A percentile compares a stretch with the other conserved stretches of the same genome.
Evolutionary conservation across 2,113 vertebrate species (phyloP).

Genomic region (Callithrix jacchus): DNA sequence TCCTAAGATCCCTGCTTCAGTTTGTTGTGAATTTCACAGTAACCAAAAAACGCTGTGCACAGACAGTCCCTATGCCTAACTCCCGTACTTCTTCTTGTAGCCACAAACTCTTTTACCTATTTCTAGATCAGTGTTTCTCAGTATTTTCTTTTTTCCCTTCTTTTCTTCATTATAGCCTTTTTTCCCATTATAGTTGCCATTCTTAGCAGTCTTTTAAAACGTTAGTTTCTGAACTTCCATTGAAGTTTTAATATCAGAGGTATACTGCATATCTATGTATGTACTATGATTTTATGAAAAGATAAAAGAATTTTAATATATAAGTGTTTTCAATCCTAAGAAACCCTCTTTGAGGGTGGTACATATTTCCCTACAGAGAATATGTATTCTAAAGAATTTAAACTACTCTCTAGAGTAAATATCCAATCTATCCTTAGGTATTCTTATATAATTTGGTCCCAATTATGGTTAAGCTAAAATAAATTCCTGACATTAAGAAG

Average conservation of each 20-base stretch:
- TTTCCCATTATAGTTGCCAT: neutral
- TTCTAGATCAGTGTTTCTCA: neutral
- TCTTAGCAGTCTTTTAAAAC: neutral
- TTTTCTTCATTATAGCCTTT: neutral
- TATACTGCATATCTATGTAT: neutral
- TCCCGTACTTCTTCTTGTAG: neutral
- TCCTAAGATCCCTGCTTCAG: neutral
- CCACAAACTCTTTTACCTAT: neutral
- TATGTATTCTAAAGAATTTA: neutral
- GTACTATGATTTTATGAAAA: neutral
- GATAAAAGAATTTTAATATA: neutral
- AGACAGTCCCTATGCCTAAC: neutral
- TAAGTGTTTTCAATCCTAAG: neutral
- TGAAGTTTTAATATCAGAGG: neutral
- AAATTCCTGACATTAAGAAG: neutral
- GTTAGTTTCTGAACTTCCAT: neutral
- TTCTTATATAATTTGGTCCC: neutral
- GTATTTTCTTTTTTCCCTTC: neutral
- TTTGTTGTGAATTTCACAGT: neutral
- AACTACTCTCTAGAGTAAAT: neutral
- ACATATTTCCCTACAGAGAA: neutral
- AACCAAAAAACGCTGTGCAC: neutral
- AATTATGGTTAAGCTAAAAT: neutral
- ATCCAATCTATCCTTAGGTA: neutral
- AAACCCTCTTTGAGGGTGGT: neutral